Evolutionary conservation across 2,888 invertebrate genomes (phyloP), one percentile per base, ranked within the genome.

Genomic region (Acanthosepion pharaonis): DNA sequence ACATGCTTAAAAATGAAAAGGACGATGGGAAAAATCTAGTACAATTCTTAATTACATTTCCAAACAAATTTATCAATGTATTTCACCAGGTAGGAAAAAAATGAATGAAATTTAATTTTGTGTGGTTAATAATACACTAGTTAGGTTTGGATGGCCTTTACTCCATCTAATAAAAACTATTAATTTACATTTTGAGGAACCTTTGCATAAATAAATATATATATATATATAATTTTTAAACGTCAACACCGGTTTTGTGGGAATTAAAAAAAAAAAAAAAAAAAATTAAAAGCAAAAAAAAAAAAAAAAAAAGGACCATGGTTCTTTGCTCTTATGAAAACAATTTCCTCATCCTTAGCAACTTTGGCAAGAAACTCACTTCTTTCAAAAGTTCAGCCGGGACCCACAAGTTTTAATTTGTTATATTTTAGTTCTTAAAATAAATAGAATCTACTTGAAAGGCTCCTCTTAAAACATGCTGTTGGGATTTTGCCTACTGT

Each of bases 281-380:
- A 42, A 2, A 42, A 33, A 33, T 33, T 42, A 42, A 15, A 33
- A 78, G 33, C 33, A 33, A 33, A 33, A 15, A 33, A 11, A 11
- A n/a, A 78, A n/a, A 33, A 78, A 78, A 78, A 33, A n/a, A 33
- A 78, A 33, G 78, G 78, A 78, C 78, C 78, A 78, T 78, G 78
- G 78, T 78, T 78, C 78, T 78, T 78, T 78, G 78, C 78, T 78
- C 78, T 78, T 78, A 78, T 78, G n/a, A 78, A 78, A 78, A 78
- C 78, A n/a, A 78, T 78, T 78, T 78, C 78, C 78, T 78, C 78
- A 78, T 78, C 78, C 78, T 78, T 78, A 33, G 78, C 78, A 78
- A 78, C 78, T 78, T 78, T 78, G 78, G n/a, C 78, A 78, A 78
- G 78, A 78, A 78, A 78, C 78, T 78, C 78, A 78, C 78, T 78